These are phyloP conservation scores for Tympanuchus pallidicinctus DNA, from an alignment of 2,113 vertebrate genomes.

Conservation along the genomic window DNA sequence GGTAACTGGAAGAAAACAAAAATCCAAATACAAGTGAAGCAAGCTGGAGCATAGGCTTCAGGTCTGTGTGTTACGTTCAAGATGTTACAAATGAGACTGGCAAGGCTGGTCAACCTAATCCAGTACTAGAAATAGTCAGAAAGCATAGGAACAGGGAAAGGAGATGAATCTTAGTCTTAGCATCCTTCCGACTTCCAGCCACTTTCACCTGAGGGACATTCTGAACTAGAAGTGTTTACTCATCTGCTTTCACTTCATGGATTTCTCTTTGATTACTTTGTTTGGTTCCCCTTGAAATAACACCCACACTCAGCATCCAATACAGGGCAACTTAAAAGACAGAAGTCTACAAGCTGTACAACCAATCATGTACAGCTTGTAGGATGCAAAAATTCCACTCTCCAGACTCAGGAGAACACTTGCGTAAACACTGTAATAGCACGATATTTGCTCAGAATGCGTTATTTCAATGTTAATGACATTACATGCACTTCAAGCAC, in stretches of 20 bases:
- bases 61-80: neutral
- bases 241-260: neutral
- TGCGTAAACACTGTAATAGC: neutral
- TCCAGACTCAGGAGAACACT: neutral
- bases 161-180: neutral
- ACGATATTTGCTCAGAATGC: neutral
- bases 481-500: rapidly evolving
- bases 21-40: neutral
- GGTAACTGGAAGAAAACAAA: neutral
- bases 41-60: neutral
- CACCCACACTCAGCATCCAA: neutral
- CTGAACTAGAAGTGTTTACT: neutral
- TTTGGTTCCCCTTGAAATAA: neutral
- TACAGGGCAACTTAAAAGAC: neutral
- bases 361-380: neutral
- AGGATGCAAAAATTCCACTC: neutral
- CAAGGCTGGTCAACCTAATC: conserved; percentile 1
- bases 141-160: neutral
- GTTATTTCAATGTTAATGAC: neutral
- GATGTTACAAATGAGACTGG: neutral
- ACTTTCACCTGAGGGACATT: neutral
- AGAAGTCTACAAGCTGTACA: neutral
- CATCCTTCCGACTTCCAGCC: neutral
- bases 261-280: neutral
- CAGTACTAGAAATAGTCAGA: neutral